phyloP scores from a whole-genome alignment of 1,140 invertebrate genomes.

The Stegodyphus dumicola region DNA sequence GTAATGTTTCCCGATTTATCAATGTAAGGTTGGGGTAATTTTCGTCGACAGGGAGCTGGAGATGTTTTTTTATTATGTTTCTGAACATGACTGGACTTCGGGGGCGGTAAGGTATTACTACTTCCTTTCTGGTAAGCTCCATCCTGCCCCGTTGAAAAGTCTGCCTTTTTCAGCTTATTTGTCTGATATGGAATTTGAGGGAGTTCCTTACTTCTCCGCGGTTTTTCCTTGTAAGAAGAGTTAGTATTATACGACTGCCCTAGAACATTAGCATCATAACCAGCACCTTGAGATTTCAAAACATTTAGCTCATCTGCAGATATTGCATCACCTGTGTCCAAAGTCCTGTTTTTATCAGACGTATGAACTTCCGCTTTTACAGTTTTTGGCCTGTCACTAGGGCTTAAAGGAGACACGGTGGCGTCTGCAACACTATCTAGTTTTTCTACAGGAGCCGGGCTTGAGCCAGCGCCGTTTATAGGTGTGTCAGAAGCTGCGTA shows the following conservation, averaged over 20 bases:
- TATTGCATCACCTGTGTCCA: background rate
- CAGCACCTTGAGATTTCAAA: background rate
- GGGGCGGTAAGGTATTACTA: constrained; percentile 36
- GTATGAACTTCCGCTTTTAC: constrained; percentile 41
- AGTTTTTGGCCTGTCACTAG: constrained; percentile 1
- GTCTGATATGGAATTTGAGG: constrained; percentile 48
- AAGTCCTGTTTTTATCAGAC: constrained; percentile 5
- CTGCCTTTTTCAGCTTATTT: constrained; percentile 34
- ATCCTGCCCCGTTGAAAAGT: constrained; percentile 20
- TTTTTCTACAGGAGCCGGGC: constrained; percentile 9
- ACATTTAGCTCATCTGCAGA: background rate
- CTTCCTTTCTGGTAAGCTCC: constrained; percentile 21
- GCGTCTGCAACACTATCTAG: background rate
- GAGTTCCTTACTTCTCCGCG: constrained; percentile 1
- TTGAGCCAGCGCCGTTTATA: constrained; percentile 3
- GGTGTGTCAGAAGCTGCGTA: constrained; percentile 22
- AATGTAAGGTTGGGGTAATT: constrained; percentile 52
- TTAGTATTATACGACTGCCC: background rate
- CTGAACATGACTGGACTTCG: background rate
- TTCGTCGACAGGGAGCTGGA: constrained; percentile 20
- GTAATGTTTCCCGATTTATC: constrained; percentile 43
- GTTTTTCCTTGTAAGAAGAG: background rate
- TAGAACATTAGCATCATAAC: too few relatives aligned
- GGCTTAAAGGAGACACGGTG: constrained; percentile 24
- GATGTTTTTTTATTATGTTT: constrained; percentile 11